phyloP scores from a whole-genome alignment of 2,797 vertebrate genomes.

The Limnodromus scolopaceus region DNA sequence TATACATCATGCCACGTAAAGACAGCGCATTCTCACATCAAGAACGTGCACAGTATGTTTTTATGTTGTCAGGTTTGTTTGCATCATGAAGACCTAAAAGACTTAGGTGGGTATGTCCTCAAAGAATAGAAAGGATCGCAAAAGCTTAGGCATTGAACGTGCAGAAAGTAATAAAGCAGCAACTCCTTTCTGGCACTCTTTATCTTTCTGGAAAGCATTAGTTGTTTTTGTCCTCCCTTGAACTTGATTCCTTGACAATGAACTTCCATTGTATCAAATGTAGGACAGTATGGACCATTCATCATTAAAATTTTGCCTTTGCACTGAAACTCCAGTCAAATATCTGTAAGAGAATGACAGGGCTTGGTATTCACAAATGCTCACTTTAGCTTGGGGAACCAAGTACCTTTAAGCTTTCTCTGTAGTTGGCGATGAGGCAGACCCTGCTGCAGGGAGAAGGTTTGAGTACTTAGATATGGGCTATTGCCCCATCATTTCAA shows the following conservation, averaged over 20 bases:
- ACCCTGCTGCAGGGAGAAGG: not conserved
- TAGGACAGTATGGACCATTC: not conserved
- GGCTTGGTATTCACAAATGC: not conserved
- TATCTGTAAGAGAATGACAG: not conserved
- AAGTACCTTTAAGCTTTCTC: not conserved
- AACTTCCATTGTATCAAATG: not conserved
- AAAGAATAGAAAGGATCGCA: not conserved
- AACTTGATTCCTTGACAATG: not conserved
- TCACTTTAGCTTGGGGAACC: not conserved
- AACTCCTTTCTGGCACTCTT: not conserved
- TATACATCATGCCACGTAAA: not conserved
- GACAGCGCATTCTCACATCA: not conserved
- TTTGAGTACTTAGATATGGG: not conserved
- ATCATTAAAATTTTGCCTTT: not conserved
- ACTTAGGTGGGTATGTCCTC: not conserved
- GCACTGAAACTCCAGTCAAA: not conserved
- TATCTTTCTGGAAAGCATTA: not conserved
- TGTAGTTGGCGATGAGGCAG: not conserved
- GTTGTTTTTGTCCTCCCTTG: rapidly evolving
- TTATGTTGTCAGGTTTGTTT: not conserved
- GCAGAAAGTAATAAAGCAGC: not conserved
- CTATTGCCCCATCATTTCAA: not conserved
- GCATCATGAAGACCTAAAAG: not conserved
- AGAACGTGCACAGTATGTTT: not conserved
- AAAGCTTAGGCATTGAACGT: not conserved